phyloP scores from a whole-genome alignment of 2,797 vertebrate species.

The Sebastes taczanowskii region DNA sequence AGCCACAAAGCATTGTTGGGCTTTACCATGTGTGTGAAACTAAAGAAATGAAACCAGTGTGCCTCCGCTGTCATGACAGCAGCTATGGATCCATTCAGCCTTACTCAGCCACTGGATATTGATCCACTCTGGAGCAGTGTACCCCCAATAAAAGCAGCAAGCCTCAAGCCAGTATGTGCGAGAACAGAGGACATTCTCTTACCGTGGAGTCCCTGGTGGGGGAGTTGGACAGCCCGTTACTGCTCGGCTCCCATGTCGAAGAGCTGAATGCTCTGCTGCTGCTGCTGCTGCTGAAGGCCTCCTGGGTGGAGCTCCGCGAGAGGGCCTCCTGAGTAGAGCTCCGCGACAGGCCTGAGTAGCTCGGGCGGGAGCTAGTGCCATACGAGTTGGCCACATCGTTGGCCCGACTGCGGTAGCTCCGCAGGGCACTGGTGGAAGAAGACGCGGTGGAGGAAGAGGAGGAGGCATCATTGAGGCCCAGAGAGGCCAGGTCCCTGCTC shows the following conservation, averaged over 20 bases:
- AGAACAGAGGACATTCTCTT: slow-evolving; percentile 53
- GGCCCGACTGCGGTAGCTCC: slow-evolving; percentile 84
- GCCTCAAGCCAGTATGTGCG: neutral
- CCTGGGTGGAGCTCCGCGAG: slow-evolving; percentile 80
- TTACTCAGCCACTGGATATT: slow-evolving; percentile 3
- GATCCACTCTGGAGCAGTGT: slow-evolving; percentile 1
- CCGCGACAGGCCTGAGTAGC: slow-evolving; percentile 72
- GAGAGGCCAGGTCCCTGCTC: slow-evolving; percentile 87
- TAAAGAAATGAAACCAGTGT: slow-evolving; percentile 8
- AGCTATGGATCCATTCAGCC: slow-evolving; percentile 5
- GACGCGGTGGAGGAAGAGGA: slow-evolving; percentile 73
- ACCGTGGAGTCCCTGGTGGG: slow-evolving; percentile 82
- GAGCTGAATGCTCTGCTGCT: slow-evolving; percentile 73
- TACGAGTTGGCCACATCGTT: slow-evolving; percentile 81
- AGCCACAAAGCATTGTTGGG: slow-evolving; percentile 6
- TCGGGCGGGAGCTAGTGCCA: slow-evolving; percentile 60
- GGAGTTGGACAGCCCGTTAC: slow-evolving; percentile 62
- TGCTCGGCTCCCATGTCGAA: slow-evolving; percentile 79
- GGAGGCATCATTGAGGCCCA: slow-evolving; percentile 82
- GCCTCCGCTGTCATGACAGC: neutral
- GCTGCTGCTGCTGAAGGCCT: slow-evolving; percentile 76
- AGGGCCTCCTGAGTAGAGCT: slow-evolving; percentile 83
- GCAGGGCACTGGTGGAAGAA: slow-evolving; percentile 81
- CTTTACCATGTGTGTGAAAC: neutral
- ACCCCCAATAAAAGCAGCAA: slow-evolving; percentile 11